phyloP scores from a whole-genome alignment of 2,888 invertebrate genomes.

The Spodoptera littoralis region DNA sequence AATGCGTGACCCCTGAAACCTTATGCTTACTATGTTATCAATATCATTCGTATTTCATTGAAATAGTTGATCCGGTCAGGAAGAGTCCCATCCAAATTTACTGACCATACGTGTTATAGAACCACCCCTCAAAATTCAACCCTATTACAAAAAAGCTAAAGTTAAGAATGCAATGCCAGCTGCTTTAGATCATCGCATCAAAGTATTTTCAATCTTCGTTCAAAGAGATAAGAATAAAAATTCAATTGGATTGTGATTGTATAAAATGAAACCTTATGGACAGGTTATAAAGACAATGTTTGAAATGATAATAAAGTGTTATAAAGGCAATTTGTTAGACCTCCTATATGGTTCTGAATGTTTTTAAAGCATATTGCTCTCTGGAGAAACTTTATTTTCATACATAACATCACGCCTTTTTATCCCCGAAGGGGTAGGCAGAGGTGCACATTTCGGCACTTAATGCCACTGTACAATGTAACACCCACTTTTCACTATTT shows the following conservation, averaged over 20 bases:
- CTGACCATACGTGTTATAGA: constrained; percentile 68
- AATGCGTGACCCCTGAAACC: constrained; percentile 46
- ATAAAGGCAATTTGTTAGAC: constrained; percentile 38
- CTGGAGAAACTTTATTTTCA: no score
- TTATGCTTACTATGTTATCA: constrained; percentile 64
- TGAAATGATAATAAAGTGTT: constrained; percentile 62
- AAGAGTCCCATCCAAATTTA: constrained; percentile 65
- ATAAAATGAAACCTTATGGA: constrained; percentile 55
- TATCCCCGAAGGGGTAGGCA: no score
- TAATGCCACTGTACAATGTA: no score
- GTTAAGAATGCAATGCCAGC: constrained; percentile 7
- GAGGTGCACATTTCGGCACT: no score
- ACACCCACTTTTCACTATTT: no score
- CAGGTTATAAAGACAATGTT: constrained; percentile 60
- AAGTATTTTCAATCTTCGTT: constrained; percentile 59
- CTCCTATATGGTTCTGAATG: constrained; percentile 39
- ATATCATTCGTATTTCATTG: constrained; percentile 75
- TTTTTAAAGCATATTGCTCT: constrained; percentile 16
- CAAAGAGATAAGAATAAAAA: constrained; percentile 58
- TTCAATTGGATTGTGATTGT: constrained; percentile 49
- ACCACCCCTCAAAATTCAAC: constrained; percentile 13
- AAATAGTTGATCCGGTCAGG: constrained; percentile 70
- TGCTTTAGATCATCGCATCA: constrained; percentile 13
- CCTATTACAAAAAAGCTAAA: not conserved
- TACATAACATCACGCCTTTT: no score